These are phyloP conservation scores for Drosophila nebulosa DNA, from an alignment of 1,140 invertebrate species.

Conservation along the genomic window DNA sequence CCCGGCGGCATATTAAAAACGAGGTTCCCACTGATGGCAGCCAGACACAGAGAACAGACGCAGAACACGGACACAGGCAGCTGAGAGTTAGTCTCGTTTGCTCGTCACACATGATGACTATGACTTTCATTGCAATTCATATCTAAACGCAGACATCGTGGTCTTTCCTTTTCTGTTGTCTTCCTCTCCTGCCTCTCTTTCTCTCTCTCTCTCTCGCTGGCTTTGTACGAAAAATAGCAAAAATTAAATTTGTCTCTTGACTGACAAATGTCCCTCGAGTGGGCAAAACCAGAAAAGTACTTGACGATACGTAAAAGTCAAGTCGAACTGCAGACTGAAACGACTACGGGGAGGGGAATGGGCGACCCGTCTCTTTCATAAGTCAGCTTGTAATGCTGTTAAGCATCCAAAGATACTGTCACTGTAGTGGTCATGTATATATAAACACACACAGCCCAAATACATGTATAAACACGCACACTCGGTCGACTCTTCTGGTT, in stretches of 20 bases:
- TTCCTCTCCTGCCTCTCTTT: not conserved
- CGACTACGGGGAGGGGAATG: not conserved
- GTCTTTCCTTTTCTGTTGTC: not conserved
- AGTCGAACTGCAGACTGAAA: slow-evolving; percentile 68
- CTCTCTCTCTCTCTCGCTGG: not conserved
- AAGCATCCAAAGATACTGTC: slow-evolving; percentile 79
- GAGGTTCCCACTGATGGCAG: slow-evolving; percentile 14
- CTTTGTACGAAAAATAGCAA: slow-evolving; percentile 48
- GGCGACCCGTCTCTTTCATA: slow-evolving; percentile 38
- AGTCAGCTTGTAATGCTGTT: slow-evolving; percentile 80
- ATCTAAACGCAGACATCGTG: slow-evolving; percentile 65
- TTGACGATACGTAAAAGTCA: slow-evolving; percentile 80
- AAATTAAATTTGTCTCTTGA: slow-evolving; percentile 81
- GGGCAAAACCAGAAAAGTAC: slow-evolving; percentile 78
- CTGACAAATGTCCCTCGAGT: slow-evolving; percentile 80
- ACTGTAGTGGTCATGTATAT: slow-evolving; percentile 59
- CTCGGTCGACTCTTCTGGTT: slow-evolving; percentile 15
- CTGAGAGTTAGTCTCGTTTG: slow-evolving; percentile 14
- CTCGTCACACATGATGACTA: slow-evolving; percentile 54
- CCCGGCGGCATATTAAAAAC: slow-evolving; percentile 65
- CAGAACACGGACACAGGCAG: not conserved
- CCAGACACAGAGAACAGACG: not conserved
- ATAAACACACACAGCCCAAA: not conserved
- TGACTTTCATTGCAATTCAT: slow-evolving; percentile 77
- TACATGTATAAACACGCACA: slow-evolving; percentile 7